Conservation (phyloP, 2,888 invertebrate species). For the Miltochrista miniata region DNA sequence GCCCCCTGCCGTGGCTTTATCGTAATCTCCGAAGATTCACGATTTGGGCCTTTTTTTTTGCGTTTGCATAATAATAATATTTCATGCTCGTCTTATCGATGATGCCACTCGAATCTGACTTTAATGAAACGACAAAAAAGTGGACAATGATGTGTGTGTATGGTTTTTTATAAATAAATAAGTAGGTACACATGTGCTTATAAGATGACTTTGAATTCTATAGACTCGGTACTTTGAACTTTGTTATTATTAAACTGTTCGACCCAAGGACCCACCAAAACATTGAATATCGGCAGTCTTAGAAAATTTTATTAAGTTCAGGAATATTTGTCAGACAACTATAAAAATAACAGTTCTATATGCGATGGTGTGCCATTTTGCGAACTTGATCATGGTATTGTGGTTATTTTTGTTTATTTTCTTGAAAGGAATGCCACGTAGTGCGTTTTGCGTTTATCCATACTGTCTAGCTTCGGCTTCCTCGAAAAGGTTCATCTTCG, state of each 20-base stretch:
- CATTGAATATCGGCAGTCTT: too few relatives aligned
- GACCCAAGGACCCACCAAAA: too few relatives aligned
- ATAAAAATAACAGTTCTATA: constrained; percentile 43
- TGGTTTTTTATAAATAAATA: too few relatives aligned
- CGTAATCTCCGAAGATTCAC: constrained; percentile 55
- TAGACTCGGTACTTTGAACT: too few relatives aligned
- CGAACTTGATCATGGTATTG: constrained; percentile 51
- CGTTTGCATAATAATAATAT: constrained; percentile 50
- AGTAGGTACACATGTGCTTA: too few relatives aligned
- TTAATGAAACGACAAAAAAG: constrained; percentile 36
- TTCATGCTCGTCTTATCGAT: constrained; percentile 40
- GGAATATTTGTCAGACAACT: too few relatives aligned
- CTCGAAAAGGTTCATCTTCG: too few relatives aligned
- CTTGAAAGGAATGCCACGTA: constrained; percentile 6
- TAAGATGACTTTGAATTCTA: too few relatives aligned
- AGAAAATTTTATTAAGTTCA: too few relatives aligned
- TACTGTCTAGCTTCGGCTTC: too few relatives aligned
- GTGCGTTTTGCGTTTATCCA: background rate
- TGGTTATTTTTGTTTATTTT: constrained; percentile 28
- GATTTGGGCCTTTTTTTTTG: constrained; percentile 42
- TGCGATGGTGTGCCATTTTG: constrained; percentile 31
- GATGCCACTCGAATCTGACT: constrained; percentile 29
- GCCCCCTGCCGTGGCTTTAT: constrained; percentile 55
- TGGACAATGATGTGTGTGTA: constrained; percentile 25
- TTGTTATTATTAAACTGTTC: too few relatives aligned